These are phyloP conservation scores for Cosmia pyralina DNA, from an alignment of 2,888 invertebrate species.

Conservation along the genomic window DNA sequence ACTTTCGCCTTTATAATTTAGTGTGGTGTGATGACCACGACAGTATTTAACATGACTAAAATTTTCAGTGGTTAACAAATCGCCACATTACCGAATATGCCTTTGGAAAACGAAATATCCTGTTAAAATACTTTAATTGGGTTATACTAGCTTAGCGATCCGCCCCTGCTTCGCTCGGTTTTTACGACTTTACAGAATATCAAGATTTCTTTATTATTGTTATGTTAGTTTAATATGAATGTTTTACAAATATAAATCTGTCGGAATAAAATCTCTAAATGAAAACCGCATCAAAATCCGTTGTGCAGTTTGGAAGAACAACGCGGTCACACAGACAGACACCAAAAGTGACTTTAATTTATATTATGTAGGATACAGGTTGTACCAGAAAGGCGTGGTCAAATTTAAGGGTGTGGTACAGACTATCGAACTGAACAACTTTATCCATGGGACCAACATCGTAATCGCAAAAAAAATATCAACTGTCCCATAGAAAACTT, in stretches of 20 bases:
- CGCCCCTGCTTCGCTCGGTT: not conserved
- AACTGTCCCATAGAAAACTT: no score
- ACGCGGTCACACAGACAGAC: not conserved
- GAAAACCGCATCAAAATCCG: not conserved
- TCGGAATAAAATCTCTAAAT: not conserved
- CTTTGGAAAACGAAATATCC: not conserved
- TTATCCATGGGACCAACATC: no score
- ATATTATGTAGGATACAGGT: not conserved
- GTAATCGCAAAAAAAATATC: no score
- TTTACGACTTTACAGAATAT: not conserved
- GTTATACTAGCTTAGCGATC: not conserved
- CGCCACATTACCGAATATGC: constrained; percentile 5
- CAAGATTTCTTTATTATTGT: not conserved
- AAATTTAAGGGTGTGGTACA: no score
- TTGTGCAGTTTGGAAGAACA: not conserved
- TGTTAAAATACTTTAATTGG: not conserved
- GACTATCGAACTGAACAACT: no score
- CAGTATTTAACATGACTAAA: not conserved
- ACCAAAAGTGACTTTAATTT: not conserved
- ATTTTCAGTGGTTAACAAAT: not conserved
- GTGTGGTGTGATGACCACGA: no score
- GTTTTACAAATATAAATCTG: not conserved
- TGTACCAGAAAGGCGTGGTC: no score
- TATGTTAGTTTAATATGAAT: not conserved
- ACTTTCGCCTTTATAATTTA: no score